phyloP scores from a whole-genome alignment of 2,797 vertebrate genomes.

The Scarus forsteni region DNA sequence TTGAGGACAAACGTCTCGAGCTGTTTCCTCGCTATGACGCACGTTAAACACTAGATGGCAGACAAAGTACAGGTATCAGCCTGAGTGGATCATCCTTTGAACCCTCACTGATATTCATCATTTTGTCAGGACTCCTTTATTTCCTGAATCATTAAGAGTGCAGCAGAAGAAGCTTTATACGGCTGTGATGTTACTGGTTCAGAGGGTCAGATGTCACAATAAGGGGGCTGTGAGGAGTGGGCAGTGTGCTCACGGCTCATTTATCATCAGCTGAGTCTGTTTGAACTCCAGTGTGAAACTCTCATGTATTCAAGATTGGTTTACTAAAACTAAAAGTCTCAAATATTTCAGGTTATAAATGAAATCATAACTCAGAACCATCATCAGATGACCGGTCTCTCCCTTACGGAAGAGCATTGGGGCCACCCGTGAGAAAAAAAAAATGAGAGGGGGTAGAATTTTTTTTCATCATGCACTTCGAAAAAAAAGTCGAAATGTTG shows the following conservation, averaged over 20 bases:
- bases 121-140: not conserved
- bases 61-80: conserved; percentile 12
- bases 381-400: no score
- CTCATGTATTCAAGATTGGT: not conserved
- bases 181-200: conserved; percentile 6
- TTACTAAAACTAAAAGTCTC: not conserved
- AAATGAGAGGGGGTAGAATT: no score
- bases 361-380: no score
- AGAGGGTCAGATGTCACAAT: conserved; percentile 32
- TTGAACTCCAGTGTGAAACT: not conserved
- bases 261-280: conserved; percentile 51
- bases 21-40: not conserved
- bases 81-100: not conserved
- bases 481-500: no score
- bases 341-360: no score
- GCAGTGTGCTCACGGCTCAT: conserved; percentile 22
- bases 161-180: not conserved
- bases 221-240: conserved; percentile 36
- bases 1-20: not conserved
- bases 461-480: no score
- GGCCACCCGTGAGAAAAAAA: no score
- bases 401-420: no score
- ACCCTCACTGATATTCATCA: not conserved
- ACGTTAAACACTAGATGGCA: conserved; percentile 48
- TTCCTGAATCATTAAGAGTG: not conserved